phyloP scores from a whole-genome alignment of 2,113 vertebrate species.

The Pelvicachromis taeniatus region DNA sequence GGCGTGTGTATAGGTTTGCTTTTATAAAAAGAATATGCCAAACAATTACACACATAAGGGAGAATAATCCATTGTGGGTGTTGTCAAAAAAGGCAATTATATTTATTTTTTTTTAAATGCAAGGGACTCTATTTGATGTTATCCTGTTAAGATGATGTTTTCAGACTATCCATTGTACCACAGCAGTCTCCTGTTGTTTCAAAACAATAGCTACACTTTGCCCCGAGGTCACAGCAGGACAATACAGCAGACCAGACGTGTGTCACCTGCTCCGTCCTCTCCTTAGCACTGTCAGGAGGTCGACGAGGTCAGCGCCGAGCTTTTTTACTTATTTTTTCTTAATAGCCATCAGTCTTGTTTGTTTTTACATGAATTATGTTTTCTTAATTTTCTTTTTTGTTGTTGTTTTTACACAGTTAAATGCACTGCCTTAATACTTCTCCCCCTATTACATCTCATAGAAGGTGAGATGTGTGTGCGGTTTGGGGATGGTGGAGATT shows the following conservation, averaged over 20 bases:
- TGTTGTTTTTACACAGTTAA: background rate
- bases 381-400: background rate
- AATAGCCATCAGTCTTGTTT: background rate
- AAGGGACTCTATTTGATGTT: background rate
- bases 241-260: conserved; percentile 21
- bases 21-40: conserved; percentile 18
- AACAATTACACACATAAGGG: background rate
- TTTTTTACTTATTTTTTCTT: background rate
- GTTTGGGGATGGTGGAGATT: conserved; percentile 25
- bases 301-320: conserved; percentile 2
- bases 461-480: background rate
- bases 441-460: background rate
- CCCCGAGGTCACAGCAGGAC: conserved; percentile 50
- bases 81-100: background rate
- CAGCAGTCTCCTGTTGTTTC: conserved; percentile 19
- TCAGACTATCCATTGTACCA: conserved; percentile 1
- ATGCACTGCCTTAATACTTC: background rate
- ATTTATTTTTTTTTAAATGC: background rate
- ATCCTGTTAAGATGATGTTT: background rate
- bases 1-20: background rate
- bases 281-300: background rate
- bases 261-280: conserved; percentile 60
- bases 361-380: background rate
- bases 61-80: background rate
- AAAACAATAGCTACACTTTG: conserved; percentile 56